Evolutionary conservation across 1,140 invertebrate species (phyloP).

Genomic region (Dryas iulia): DNA sequence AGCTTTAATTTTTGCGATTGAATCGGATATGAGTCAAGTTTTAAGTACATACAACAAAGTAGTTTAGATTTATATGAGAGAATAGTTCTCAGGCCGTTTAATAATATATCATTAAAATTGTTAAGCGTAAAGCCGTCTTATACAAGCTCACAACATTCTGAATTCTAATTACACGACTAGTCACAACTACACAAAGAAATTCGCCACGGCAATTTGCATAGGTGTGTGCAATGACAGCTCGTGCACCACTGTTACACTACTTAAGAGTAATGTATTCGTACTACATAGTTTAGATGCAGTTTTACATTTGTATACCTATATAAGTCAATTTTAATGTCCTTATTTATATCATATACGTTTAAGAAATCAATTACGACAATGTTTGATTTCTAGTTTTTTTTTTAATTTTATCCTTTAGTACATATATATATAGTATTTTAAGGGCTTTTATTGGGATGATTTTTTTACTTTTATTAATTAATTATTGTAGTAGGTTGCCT

Average conservation of each 20-base stretch:
- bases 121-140: not conserved
- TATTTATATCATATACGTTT: too few species aligned
- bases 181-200: slow-evolving; percentile 36
- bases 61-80: not conserved
- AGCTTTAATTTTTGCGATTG: not conserved
- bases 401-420: too few species aligned
- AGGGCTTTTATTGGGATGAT: too few species aligned
- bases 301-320: too few species aligned
- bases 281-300: not conserved
- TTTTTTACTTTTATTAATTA: too few species aligned
- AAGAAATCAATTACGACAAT: too few species aligned
- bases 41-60: not conserved
- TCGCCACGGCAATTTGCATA: slow-evolving; percentile 27
- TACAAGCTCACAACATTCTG: slow-evolving; percentile 1
- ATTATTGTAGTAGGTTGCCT: too few species aligned
- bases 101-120: not conserved
- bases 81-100: not conserved
- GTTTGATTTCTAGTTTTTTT: too few species aligned
- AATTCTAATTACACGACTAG: slow-evolving; percentile 4
- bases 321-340: too few species aligned
- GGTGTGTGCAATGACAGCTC: slow-evolving; percentile 6
- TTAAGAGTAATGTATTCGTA: not conserved
- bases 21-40: not conserved
- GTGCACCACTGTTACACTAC: not conserved
- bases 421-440: too few species aligned